Conservation (phyloP, 2,797 vertebrate genomes). For the Pteronotus mesoamericanus region DNA sequence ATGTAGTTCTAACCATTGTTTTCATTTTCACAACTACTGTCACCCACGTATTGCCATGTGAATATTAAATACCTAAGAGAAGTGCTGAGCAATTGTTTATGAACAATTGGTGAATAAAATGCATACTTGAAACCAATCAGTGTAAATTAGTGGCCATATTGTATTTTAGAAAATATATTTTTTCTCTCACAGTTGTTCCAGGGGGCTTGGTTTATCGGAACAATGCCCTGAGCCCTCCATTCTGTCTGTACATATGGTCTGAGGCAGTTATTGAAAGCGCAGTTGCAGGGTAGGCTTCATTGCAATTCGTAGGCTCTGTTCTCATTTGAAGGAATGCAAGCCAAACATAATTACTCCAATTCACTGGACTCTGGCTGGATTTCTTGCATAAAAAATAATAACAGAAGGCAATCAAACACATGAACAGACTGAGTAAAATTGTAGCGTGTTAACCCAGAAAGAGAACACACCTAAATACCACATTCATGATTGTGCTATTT, state of each 20-base stretch:
- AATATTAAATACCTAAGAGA: neutral
- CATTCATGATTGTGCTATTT: neutral
- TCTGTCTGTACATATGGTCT: neutral
- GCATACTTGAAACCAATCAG: neutral
- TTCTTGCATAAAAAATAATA: conserved; percentile 51
- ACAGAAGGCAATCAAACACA: conserved; percentile 62
- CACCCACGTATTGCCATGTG: neutral
- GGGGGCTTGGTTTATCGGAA: neutral
- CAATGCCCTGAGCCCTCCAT: neutral
- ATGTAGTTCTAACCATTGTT: neutral
- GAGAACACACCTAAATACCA: conserved; percentile 18
- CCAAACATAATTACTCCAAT: conserved; percentile 45
- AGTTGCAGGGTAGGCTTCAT: neutral
- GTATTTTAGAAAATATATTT: neutral
- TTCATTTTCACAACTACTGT: neutral
- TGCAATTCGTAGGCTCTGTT: neutral
- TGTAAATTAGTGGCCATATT: neutral
- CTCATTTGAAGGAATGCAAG: neutral
- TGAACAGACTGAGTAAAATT: conserved; percentile 35
- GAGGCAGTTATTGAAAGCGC: neutral
- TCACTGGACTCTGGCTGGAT: conserved; percentile 36
- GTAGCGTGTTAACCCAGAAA: neutral
- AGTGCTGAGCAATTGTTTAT: neutral
- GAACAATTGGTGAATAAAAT: neutral
- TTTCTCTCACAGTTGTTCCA: neutral